Conservation (phyloP, 1,140 invertebrate genomes). For the Drosophila pseudoobscura region DNA sequence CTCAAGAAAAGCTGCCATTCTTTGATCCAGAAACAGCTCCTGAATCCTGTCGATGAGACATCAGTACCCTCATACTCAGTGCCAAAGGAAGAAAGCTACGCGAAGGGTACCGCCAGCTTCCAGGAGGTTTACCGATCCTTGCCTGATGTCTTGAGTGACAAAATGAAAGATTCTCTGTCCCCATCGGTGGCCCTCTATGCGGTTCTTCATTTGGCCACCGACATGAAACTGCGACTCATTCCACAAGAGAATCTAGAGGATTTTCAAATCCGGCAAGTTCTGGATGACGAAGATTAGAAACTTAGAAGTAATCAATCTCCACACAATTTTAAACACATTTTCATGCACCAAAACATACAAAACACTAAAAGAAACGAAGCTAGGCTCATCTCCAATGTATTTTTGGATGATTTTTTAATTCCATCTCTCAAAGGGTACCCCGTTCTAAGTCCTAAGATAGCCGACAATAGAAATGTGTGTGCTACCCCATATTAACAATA, state of each 20-base stretch:
- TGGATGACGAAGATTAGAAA: constrained; percentile 13
- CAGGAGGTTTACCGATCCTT: constrained; percentile 85
- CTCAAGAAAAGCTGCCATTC: constrained; percentile 87
- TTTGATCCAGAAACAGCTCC: constrained; percentile 74
- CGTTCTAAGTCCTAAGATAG: too few relatives aligned
- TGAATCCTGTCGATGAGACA: constrained; percentile 31
- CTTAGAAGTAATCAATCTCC: too few relatives aligned
- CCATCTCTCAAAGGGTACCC: too few relatives aligned
- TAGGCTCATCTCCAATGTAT: too few relatives aligned
- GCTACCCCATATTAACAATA: too few relatives aligned
- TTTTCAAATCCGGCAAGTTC: constrained; percentile 76
- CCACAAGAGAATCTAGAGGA: constrained; percentile 67
- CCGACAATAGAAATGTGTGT: too few relatives aligned
- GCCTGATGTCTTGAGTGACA: constrained; percentile 85
- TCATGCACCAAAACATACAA: too few relatives aligned
- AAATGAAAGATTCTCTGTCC: constrained; percentile 87
- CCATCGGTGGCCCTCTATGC: constrained; percentile 89
- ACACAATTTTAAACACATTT: too few relatives aligned
- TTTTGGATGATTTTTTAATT: too few relatives aligned
- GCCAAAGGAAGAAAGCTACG: constrained; percentile 54
- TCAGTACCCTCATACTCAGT: constrained; percentile 53
- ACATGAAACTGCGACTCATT: constrained; percentile 84
- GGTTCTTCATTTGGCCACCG: constrained; percentile 90
- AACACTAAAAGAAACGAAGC: too few relatives aligned
- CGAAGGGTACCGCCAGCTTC: not conserved